These are phyloP conservation scores for Macrophya alboannulata DNA, from an alignment of 2,888 invertebrate genomes.

Conservation along the genomic window DNA sequence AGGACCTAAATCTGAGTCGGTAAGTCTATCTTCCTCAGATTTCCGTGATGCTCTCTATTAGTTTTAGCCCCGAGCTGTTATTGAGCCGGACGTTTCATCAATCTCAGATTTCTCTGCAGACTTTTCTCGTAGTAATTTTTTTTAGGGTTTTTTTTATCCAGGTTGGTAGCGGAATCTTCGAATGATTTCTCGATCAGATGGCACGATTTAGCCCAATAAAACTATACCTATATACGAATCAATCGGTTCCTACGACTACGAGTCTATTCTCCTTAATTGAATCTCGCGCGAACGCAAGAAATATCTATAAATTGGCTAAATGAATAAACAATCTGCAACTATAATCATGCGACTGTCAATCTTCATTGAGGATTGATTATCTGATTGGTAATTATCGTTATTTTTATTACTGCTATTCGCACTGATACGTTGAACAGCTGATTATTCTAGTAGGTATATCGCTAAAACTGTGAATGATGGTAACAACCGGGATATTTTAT, in stretches of 20 bases:
- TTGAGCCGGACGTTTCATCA: conserved; percentile 7
- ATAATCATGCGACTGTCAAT: background rate
- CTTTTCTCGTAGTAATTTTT: background rate
- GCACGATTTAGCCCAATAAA: background rate
- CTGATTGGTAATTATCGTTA: background rate
- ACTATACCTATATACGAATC: background rate
- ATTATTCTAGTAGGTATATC: background rate
- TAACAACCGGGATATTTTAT: background rate
- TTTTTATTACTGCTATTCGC: background rate
- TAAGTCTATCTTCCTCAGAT: conserved; percentile 28
- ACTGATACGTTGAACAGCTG: background rate
- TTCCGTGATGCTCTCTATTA: background rate
- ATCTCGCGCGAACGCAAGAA: background rate
- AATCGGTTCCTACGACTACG: background rate
- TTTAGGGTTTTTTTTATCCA: background rate
- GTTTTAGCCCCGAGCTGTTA: conserved; percentile 4
- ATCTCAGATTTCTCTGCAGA: conserved; percentile 13
- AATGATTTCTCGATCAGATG: background rate
- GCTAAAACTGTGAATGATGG: background rate
- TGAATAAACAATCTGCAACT: background rate
- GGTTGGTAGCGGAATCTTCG: background rate
- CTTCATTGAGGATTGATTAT: conserved; percentile 11
- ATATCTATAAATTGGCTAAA: background rate
- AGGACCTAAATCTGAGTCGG: background rate
- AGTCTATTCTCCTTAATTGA: background rate